These are phyloP conservation scores for Thereuonema tuberculata DNA, from an alignment of 1,140 invertebrate genomes.

Conservation along the genomic window DNA sequence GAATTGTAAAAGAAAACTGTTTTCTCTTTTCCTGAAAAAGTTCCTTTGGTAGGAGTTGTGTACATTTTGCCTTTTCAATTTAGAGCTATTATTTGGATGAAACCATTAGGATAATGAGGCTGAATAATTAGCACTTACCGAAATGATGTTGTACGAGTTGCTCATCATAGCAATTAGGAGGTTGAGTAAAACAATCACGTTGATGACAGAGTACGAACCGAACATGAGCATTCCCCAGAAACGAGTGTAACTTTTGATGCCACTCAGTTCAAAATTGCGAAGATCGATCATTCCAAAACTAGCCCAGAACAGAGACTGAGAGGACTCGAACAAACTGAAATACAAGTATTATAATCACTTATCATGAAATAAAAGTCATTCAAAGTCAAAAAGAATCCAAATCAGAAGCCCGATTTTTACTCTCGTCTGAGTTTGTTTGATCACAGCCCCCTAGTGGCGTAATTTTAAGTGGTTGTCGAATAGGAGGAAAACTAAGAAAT, in stretches of 20 bases:
- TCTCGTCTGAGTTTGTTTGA: too few species aligned
- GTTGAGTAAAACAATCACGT: constrained; percentile 70
- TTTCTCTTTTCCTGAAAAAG: too few species aligned
- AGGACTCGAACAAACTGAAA: constrained; percentile 69
- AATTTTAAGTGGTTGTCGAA: too few species aligned
- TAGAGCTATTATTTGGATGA: constrained; percentile 20
- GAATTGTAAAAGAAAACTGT: too few species aligned
- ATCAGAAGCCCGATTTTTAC: background rate
- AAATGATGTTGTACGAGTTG: constrained; percentile 69
- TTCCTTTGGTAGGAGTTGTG: background rate
- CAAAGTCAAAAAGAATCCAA: constrained; percentile 1
- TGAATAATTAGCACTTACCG: constrained; percentile 32
- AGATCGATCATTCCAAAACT: constrained; percentile 71
- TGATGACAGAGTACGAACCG: constrained; percentile 66
- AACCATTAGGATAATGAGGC: background rate
- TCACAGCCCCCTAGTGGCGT: too few species aligned
- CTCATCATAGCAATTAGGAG: constrained; percentile 85
- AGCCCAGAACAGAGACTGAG: constrained; percentile 80
- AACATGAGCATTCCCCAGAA: constrained; percentile 71
- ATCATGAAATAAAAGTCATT: background rate
- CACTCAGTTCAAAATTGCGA: constrained; percentile 56
- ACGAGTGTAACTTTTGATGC: constrained; percentile 60
- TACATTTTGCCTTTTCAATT: background rate
- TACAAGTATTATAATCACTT: too few species aligned
- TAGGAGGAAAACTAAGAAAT: too few species aligned